Conservation (phyloP, 92 coral and sea anemone genomes). For the Porites lobata region DNA sequence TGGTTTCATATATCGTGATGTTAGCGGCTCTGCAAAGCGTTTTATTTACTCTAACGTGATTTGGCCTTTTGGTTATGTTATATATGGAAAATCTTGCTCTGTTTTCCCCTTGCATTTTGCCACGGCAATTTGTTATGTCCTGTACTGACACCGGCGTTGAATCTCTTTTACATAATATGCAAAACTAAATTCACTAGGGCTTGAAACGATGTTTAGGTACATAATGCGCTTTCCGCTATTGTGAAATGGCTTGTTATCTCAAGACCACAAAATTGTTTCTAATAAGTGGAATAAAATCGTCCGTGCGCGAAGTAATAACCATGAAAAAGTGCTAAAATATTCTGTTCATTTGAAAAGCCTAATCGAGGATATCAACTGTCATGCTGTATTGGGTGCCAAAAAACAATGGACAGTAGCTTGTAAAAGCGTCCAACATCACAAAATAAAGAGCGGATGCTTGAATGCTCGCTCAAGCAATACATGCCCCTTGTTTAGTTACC, state of each 20-base stretch:
- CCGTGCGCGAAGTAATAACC: neutral
- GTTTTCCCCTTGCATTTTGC: neutral
- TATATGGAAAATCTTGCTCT: no score
- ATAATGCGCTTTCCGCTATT: neutral
- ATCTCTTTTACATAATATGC: no score
- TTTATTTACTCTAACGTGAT: neutral
- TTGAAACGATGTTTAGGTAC: no score
- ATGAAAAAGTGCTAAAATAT: neutral
- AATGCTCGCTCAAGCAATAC: neutral
- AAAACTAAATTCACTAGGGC: no score
- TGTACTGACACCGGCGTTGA: no score
- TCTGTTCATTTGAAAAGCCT: no score
- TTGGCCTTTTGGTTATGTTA: neutral
- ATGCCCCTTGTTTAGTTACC: constrained; percentile 9
- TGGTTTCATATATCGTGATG: neutral
- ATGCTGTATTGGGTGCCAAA: no score
- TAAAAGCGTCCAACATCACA: no score
- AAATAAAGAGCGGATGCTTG: no score
- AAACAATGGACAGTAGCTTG: no score
- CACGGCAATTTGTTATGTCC: neutral
- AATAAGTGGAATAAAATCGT: neutral
- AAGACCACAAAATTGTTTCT: neutral
- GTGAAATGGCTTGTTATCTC: neutral
- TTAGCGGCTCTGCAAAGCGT: neutral
- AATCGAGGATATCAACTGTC: no score